Evolutionary conservation across 2,888 invertebrate species (phyloP), one percentile per base, ranked within the genome.

Genomic region (Erannis defoliaria): DNA sequence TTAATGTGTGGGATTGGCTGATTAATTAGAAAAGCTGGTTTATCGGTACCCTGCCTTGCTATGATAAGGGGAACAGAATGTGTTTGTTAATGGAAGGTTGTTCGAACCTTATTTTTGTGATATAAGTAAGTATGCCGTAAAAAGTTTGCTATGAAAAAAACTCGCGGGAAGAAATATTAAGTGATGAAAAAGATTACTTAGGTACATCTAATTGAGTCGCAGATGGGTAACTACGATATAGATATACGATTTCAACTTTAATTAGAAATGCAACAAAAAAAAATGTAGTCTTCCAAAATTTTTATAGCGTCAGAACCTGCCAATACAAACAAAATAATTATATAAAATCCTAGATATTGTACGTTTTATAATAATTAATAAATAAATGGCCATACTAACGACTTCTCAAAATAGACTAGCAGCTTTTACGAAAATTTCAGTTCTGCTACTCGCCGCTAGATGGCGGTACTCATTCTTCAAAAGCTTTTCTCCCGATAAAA

Each of bases 1-100:
- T 90, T 90, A 90, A 89, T 87, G 86, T 82, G 81, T 81, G 84
- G 89, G 90, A 81, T 80, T 80, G 87, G 88, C 74, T 89, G 89
- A 90, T 92, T 92, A 92, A 92, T 91, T 91, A 89, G 77, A 82
- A 76, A 76, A 74, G 77, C 76, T 74, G 76, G 66, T 76, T 84
- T 90, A 89, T 89, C 88, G 84, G 72, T 73, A 71, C 80, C 80
- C 81, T 71, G 80, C 84, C 80, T 62, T 42, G 21, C 42, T 45
- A 49, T 76, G 84, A 83, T 83, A 81, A 77, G 72, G 46, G 37
- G 49, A 65, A 66, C 74, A 75, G 81, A 77, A 77, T 75, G 74
- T 56, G 33, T 58, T 48, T 21, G 35, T 37, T 55, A 63, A 37
- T 56, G 21, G 45, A 48, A 31, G 26, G 31, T 51, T 38, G 37